Conservation (phyloP, 2,888 invertebrate genomes). For the Sarcophaga subvicina region DNA sequence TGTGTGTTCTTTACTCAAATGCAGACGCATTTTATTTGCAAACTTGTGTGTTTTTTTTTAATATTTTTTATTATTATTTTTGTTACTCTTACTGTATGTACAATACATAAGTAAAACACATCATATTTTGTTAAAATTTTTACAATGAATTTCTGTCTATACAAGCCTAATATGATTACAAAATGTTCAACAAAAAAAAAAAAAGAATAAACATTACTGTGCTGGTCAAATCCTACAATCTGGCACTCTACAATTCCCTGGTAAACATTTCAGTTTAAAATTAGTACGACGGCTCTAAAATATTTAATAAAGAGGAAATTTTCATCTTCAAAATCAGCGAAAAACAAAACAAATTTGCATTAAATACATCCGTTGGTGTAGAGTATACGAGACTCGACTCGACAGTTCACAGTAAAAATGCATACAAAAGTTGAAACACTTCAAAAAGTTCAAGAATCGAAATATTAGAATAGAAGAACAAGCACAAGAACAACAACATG, state of each 20-base stretch:
- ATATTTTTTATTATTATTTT: slow-evolving; percentile 47
- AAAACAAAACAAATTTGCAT: slow-evolving; percentile 16
- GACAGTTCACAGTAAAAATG: too few relatives aligned
- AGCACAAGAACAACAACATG: neutral
- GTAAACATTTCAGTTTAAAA: too few relatives aligned
- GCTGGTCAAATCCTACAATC: too few relatives aligned
- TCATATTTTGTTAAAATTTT: slow-evolving; percentile 49
- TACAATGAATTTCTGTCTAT: slow-evolving; percentile 56
- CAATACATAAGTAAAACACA: slow-evolving; percentile 29
- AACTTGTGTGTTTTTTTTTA: neutral
- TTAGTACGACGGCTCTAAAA: too few relatives aligned
- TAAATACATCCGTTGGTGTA: too few relatives aligned
- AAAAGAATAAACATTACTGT: neutral
- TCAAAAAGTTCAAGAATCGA: slow-evolving; percentile 59
- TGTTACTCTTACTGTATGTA: neutral
- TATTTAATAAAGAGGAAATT: too few relatives aligned
- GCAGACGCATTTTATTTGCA: slow-evolving; percentile 4
- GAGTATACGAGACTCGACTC: too few relatives aligned
- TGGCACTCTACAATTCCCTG: too few relatives aligned
- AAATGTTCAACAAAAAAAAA: slow-evolving; percentile 30
- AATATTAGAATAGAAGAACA: slow-evolving; percentile 39
- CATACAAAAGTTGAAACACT: neutral
- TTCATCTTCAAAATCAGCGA: neutral
- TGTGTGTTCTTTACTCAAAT: slow-evolving; percentile 10
- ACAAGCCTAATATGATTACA: slow-evolving; percentile 42